Evolutionary conservation across 2,888 invertebrate genomes (phyloP), one percentile per base, ranked within the genome.

Genomic region (Amphipyra berbera): DNA sequence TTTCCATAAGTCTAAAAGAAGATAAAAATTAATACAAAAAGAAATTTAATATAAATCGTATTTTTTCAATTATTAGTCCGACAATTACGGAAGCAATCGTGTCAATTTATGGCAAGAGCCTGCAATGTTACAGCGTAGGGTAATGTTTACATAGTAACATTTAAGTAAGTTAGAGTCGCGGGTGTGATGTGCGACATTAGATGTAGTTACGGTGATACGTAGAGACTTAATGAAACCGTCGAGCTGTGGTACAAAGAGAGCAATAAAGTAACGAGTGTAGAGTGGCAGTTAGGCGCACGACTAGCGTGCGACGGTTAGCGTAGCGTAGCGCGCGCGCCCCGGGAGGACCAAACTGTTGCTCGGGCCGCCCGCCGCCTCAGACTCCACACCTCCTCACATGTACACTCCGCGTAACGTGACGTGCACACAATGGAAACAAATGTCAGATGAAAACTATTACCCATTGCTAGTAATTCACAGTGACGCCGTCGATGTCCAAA

Each of bases 171-270:
- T 86, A 89, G 84, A 72, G 89, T 85, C 87, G 85, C 88, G 85
- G 82, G 83, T 73, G 79, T 79, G 82, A 74, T 64, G 81, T 82
- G 84, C 79, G 82, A 85, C 80, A 68, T 86, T 92, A 91, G 90
- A 76, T 87, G 89, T 93, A 92, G 93, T 87, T 90, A 89, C 88
- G 88, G 93, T 93, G 93, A 93, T 93, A 93, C 90, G 90, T 92
- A 93, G 93, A 93, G 92, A 94, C 93, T 94, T 91, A 92, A 89
- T 89, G 92, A 91, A 93, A 93, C 91, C 91, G 91, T 93, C 92
- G 92, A 93, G 93, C 93, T 93, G 93, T 94, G 93, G 92, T 91
- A 91, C 89, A 90, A 92, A 89, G 91, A 91, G 91, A 93, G 91
- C 92, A 93, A 93, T 93, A 93, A 92, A 86, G 84, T 90, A 89